Conservation (phyloP, 2,113 vertebrate genomes). For the Cisticola juncidis region DNA sequence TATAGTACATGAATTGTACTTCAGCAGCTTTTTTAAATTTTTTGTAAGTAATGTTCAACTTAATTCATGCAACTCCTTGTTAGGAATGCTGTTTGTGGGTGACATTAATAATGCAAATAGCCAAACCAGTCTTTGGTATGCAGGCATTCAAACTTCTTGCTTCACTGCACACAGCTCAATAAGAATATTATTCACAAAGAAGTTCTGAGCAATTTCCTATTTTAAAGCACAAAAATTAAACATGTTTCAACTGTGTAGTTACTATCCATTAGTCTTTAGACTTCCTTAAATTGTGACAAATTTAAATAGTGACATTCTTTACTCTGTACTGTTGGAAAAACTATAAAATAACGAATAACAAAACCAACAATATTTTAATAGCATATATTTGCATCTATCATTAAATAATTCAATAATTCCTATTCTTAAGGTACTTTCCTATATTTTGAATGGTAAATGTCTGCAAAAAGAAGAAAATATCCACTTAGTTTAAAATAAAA, state of each 20-base stretch:
- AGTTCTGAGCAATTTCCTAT: background rate
- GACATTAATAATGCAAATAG: background rate
- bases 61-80: background rate
- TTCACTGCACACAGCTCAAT: background rate
- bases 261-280: background rate
- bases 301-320: background rate
- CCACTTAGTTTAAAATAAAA: background rate
- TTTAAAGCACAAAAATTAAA: background rate
- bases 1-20: background rate
- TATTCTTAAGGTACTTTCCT: background rate
- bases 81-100: conserved; percentile 18
- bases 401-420: background rate
- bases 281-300: background rate
- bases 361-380: background rate
- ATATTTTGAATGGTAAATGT: background rate
- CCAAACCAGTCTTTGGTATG: conserved; percentile 4
- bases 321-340: background rate
- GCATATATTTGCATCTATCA: background rate
- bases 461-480: background rate
- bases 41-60: background rate
- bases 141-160: background rate
- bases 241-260: background rate
- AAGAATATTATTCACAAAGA: background rate
- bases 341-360: background rate
- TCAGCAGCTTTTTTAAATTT: background rate